Evolutionary conservation across 2,797 vertebrate species (phyloP).

Genomic region (Myripristis murdjan): DNA sequence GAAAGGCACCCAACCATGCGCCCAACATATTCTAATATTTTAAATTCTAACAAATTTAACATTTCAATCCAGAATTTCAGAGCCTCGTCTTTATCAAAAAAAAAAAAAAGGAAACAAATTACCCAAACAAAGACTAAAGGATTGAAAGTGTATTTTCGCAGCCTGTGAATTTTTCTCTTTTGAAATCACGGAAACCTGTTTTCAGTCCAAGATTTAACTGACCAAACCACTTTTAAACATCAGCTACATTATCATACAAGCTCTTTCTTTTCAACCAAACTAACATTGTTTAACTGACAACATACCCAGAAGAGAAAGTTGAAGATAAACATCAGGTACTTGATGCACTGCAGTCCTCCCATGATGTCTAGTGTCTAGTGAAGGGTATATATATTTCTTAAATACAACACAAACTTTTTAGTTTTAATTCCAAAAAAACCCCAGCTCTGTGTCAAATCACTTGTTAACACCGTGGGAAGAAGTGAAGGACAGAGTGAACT

Average conservation of each 20-base stretch:
- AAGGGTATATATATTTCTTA: neutral
- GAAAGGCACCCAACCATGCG: too few species aligned
- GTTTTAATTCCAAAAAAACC: neutral
- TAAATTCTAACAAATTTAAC: too few species aligned
- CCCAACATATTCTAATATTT: too few species aligned
- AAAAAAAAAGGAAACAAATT: too few species aligned
- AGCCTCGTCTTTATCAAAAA: too few species aligned
- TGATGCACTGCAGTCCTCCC: constrained; percentile 75
- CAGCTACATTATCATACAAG: neutral
- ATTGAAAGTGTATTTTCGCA: neutral
- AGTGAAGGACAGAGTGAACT: neutral
- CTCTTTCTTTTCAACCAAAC: neutral
- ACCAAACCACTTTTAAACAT: neutral
- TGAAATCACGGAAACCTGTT: neutral
- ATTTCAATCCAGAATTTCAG: too few species aligned
- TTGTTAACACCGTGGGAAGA: neutral
- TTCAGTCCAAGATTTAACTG: neutral
- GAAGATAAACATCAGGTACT: constrained; percentile 81
- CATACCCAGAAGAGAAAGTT: constrained; percentile 86
- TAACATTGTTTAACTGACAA: neutral
- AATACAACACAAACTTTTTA: too few species aligned
- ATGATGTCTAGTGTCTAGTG: constrained; percentile 60
- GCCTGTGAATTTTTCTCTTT: neutral
- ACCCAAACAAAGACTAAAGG: neutral
- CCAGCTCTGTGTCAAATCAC: neutral